Base-by-base conservation (phyloP, 2,113 vertebrate genomes). In the Clarias batrachus region DNA sequence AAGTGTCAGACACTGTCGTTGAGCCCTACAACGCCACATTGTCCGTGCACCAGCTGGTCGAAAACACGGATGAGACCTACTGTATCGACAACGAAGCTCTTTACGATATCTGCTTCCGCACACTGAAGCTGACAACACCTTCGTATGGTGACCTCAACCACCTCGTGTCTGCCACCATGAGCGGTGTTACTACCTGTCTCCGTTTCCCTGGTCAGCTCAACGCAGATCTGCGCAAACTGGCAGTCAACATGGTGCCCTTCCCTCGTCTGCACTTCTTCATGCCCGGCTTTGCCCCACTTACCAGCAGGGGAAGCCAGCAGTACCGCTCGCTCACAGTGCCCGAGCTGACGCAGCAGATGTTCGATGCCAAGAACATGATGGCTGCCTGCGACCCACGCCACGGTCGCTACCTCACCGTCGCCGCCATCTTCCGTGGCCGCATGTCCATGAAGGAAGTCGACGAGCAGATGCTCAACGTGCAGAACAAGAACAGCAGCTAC, bases 401-500 rank as follows among this genome's bases (percentile, higher is more conserved):
- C 14, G 95, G 95, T 5, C 95, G 95, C 71, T 96, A 96, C 89
- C 93, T 96, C 27, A 96, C 95, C 0, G 95, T 95, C 19, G 95
- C 95, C 0, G 95, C 94, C 86, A 94, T 96, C 85, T 96, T 96
- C 94, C 94, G 95, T 2, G 95, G 95, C 3, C 95, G 95, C 87
- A 96, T 96, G 95, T 96, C 95, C 88, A 96, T 96, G 95, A 96
- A 96, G 93, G 95, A 96, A 87, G 95, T 96, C 3, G 95, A 96
- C 0, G 95, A 96, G 91, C 97, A 98, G 94, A 97, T 98, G 97
- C 93, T 98, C 16, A 97, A 97, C 0, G 96, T 98, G 37, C 97
- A 98, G 92, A 98, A 97, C 90, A 97, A 97, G 93, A 97, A 98
- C 83, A 97, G 96, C 95, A 97, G 96, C 94, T 98, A 98, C 95